Conservation (phyloP, 92 coral and sea anemone species). For the Scolanthus callimorphus region DNA sequence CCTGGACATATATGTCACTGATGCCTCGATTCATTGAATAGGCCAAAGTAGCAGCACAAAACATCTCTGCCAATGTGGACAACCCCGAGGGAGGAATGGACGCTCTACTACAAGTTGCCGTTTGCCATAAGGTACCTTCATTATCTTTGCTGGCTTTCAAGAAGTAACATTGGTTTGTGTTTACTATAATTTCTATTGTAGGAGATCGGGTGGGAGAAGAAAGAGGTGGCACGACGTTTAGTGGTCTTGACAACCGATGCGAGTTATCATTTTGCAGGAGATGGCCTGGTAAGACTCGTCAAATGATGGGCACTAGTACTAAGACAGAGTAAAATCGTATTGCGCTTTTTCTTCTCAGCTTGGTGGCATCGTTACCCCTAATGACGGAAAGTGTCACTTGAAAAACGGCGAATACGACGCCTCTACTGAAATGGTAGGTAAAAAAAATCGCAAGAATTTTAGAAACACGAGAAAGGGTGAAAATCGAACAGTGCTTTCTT, state of each 20-base stretch:
- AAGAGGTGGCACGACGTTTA: slow-evolving; percentile 78
- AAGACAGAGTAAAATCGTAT: too few species aligned
- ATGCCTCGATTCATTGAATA: too few species aligned
- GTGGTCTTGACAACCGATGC: slow-evolving; percentile 86
- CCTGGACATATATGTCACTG: too few species aligned
- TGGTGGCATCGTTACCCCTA: slow-evolving; percentile 78
- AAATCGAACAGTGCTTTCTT: too few species aligned
- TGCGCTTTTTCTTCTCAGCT: slow-evolving; percentile 49
- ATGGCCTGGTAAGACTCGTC: slow-evolving; percentile 90
- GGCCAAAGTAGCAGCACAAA: slow-evolving; percentile 47
- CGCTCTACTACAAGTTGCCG: slow-evolving; percentile 86
- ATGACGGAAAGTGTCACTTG: slow-evolving; percentile 83
- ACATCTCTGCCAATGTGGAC: slow-evolving; percentile 78
- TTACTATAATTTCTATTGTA: too few species aligned
- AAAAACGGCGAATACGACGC: slow-evolving; percentile 45
- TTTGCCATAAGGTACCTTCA: slow-evolving; percentile 61
- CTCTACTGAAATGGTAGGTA: slow-evolving; percentile 57
- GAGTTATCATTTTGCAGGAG: slow-evolving; percentile 85
- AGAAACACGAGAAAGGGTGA: too few species aligned
- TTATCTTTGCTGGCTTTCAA: neutral
- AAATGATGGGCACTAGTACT: too few species aligned
- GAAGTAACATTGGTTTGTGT: neutral
- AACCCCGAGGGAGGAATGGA: slow-evolving; percentile 86
- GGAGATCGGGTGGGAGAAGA: slow-evolving; percentile 81
- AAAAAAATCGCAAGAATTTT: too few species aligned